Conservation (phyloP, 2,888 invertebrate genomes). For the Cantharis rufa region DNA sequence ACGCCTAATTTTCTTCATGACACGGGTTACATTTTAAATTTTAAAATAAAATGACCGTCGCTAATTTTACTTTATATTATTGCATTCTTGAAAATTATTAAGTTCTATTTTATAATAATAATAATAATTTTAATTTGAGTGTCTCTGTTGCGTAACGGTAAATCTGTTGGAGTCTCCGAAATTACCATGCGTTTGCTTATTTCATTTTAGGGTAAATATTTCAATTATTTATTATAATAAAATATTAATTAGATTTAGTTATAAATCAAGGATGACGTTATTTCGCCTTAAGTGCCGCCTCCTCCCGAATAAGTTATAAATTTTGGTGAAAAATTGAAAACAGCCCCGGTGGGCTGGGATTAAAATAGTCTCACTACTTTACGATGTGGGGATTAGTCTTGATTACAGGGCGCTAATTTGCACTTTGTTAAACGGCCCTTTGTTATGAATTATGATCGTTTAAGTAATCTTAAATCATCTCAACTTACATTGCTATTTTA, state of each 20-base stretch:
- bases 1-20: slow-evolving; percentile 41
- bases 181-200: neutral
- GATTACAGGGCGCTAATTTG: slow-evolving; percentile 53
- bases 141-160: neutral
- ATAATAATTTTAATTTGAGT: neutral
- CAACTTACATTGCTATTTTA: slow-evolving; percentile 13
- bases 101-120: neutral
- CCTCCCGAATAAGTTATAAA: slow-evolving; percentile 55
- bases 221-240: slow-evolving; percentile 1
- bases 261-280: slow-evolving; percentile 25
- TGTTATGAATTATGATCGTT: slow-evolving; percentile 27
- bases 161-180: neutral
- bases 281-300: slow-evolving; percentile 35
- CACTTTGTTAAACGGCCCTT: slow-evolving; percentile 35
- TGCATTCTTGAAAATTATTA: neutral
- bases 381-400: slow-evolving; percentile 52
- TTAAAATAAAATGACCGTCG: slow-evolving; percentile 42
- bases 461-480: slow-evolving; percentile 29
- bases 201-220: neutral
- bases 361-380: slow-evolving; percentile 54
- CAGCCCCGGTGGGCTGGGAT: slow-evolving; percentile 45
- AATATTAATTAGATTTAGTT: slow-evolving; percentile 18
- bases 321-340: slow-evolving; percentile 51
- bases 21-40: slow-evolving; percentile 40
- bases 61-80: slow-evolving; percentile 37